These are phyloP conservation scores for Mobula hypostoma DNA, from an alignment of 2,113 vertebrate species.

Conservation along the genomic window DNA sequence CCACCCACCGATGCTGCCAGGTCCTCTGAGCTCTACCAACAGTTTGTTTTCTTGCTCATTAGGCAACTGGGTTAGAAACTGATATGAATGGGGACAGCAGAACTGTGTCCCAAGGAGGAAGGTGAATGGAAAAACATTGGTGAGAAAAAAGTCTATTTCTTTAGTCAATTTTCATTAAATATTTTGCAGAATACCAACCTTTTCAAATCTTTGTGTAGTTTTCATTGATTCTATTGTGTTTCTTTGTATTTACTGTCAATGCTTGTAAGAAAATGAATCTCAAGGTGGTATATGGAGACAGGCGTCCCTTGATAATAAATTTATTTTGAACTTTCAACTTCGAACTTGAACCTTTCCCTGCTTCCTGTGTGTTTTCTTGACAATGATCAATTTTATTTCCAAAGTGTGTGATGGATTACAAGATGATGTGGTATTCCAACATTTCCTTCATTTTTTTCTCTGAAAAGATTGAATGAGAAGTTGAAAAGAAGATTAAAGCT, in stretches of 20 bases:
- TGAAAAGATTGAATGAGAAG: background rate
- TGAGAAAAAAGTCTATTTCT: background rate
- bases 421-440: background rate
- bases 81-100: background rate
- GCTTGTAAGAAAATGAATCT: too few species aligned
- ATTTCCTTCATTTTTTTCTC: background rate
- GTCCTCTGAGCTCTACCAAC: too few species aligned
- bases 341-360: background rate
- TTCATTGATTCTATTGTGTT: too few species aligned
- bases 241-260: too few species aligned
- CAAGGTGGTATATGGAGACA: too few species aligned
- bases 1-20: too few species aligned
- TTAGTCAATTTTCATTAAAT: background rate
- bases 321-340: too few species aligned
- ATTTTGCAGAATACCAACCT: background rate
- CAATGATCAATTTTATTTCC: background rate
- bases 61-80: background rate
- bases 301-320: too few species aligned
- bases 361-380: background rate
- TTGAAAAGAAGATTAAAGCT: background rate
- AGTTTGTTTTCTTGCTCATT: too few species aligned
- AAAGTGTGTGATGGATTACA: conserved; percentile 8
- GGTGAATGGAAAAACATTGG: background rate
- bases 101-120: background rate
- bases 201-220: background rate